A percentile compares a stretch with the other conserved stretches of the same genome.
Evolutionary conservation across 2,113 vertebrate species (phyloP).

Genomic region (Anguilla rostrata): DNA sequence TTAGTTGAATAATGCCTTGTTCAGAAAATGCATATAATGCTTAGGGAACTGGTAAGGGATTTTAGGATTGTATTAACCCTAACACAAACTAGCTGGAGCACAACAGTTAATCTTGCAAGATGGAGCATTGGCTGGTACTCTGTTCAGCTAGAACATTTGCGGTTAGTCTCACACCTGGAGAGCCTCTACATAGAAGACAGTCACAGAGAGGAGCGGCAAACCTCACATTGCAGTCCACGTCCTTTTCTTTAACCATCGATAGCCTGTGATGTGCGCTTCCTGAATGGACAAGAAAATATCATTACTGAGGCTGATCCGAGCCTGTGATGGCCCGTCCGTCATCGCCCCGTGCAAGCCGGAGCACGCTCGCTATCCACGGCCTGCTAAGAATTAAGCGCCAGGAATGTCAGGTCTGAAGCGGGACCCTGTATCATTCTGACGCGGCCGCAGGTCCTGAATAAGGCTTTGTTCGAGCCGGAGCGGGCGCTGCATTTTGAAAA

Average conservation of each 20-base stretch:
- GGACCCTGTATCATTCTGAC: constrained; percentile 25
- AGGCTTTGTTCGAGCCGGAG: constrained; percentile 27
- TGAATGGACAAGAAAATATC: constrained; percentile 1
- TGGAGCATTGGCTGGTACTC: background rate
- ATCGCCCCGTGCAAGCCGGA: constrained; percentile 24
- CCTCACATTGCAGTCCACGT: constrained; percentile 36
- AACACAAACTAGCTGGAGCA: too few relatives aligned
- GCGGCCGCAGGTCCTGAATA: constrained; percentile 22
- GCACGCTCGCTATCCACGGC: constrained; percentile 14
- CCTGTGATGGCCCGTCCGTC: constrained; percentile 14
- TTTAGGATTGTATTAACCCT: too few relatives aligned
- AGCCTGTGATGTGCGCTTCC: constrained; percentile 28
- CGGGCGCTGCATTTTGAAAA: constrained; percentile 18
- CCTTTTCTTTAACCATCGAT: constrained; percentile 40
- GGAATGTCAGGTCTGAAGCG: constrained; percentile 18
- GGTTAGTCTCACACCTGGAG: background rate
- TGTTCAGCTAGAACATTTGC: background rate
- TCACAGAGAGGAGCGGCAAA: constrained; percentile 30
- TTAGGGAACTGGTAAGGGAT: too few relatives aligned
- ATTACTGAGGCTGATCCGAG: constrained; percentile 16
- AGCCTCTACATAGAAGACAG: background rate
- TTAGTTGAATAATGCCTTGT: background rate
- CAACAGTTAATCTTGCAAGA: background rate
- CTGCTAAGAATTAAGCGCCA: constrained; percentile 12
- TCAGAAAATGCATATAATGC: background rate